Evolutionary conservation across 2,888 invertebrate species (phyloP), one percentile per base, ranked within the genome.

Genomic region (Phrixothrix hirtus): DNA sequence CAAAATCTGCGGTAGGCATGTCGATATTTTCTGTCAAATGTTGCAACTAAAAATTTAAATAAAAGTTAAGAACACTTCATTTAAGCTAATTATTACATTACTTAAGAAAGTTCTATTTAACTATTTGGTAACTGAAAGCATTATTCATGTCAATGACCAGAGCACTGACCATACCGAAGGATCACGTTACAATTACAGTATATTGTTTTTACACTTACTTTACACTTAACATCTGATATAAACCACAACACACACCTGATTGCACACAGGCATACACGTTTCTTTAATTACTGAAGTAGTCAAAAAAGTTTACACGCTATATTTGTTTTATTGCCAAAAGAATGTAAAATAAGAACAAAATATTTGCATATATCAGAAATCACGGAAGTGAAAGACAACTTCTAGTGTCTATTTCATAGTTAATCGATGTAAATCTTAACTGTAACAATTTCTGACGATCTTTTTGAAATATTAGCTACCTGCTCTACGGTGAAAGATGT

Each of bases 131-230:
- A 21, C 21, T 21, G 35, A 36, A 36, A 36, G 21, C 10, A 36
- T 36, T 25, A 53, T 38, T 27, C 44, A 43, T 48, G 58, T 58
- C 58, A 49, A 47, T 39, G 58, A 58, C 55, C 58, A 55, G 29
- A 30, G 42, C 34, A 44, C 44, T 54, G 36, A 57, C 50, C 54
- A 48, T 51, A 43, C 31, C 41, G 45, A 38, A 32, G 29, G 44
- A 52, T 57, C 38, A 43, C 26, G 31, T 52, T 52, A 42, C 52
- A 37, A 16, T 25, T 39, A 14, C 21, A 37, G 39, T 27, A 21
- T 21, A 5, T 29, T 14, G 43, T 42, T 52, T 47, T 54, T 54
- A 48, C 47, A 48, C 47, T 36, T 43, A 44, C 48, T 49, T 41
- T 49, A 42, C 27, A 37, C 36, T 41, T 43, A 52, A 37, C 45